Base-by-base conservation (phyloP, 1,140 invertebrate species). In the Popillia japonica region DNA sequence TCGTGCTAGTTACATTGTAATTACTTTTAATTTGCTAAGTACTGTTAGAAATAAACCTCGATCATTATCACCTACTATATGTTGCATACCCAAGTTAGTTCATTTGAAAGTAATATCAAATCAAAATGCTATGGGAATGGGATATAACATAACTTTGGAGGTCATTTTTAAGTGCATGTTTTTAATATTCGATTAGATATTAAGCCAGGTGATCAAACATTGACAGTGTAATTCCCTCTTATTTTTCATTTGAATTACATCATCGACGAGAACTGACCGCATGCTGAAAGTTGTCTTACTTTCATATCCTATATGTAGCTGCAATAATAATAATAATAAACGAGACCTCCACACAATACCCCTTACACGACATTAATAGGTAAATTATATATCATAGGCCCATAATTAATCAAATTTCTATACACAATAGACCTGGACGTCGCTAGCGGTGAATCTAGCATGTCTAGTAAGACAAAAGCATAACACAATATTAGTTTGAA, bases 241-340 rank as follows among this genome's bases (percentile, higher is more conserved):
- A 68, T 68, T 34, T 68, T 68, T 68, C 61, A 68, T 68, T 27
- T 17, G 61, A 68, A 68, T 68, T 68, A 34, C 61, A 27, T 68
- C 61, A 68, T 68, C 20, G 61, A 68, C 20, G 8, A 68, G 11
- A 68, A 68, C 17, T 27, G 22, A 23, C 61, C 20, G 8, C 61
- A 27, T 27, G 22, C 61, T 23, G 61, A 68, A 68, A 34, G 61
- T 68, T 27, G 61, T 68, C 20, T 68, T 68, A 68, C 61, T 68
- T 34, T 68, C 61, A 34, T 27, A 55, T 55, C 17, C 61, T 22
- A 68, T 22, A 22, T 68, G 61, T 68, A 27, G 61, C 11, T 68
- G 61, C 61, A 68, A 68, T 7, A 68, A 68, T 68, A 34, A 64
- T n/a, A n/a, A 17, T 17, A 17, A 17, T 17, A 34, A 34, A 34